Evolutionary conservation across 2,888 invertebrate genomes (phyloP).

Genomic region (Anthrax anthrax): DNA sequence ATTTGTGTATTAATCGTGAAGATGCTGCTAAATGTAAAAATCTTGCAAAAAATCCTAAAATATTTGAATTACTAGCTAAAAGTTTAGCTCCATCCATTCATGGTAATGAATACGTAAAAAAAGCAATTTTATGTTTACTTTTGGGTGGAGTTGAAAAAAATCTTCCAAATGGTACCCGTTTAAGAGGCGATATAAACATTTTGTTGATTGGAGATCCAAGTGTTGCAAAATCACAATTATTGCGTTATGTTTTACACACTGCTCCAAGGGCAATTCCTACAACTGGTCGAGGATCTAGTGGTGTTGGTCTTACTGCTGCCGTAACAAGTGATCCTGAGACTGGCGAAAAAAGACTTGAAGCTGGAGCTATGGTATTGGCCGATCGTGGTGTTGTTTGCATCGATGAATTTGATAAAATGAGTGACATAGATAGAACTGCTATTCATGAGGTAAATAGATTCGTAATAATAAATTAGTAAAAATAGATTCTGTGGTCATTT

Average conservation of each 20-base stretch:
- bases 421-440: slow-evolving; percentile 95
- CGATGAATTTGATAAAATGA: slow-evolving; percentile 98
- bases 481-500: not conserved
- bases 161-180: slow-evolving; percentile 76
- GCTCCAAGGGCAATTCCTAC: slow-evolving; percentile 95
- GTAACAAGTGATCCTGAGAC: slow-evolving; percentile 94
- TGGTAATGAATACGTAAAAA: slow-evolving; percentile 92
- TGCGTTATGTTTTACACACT: slow-evolving; percentile 84
- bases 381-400: slow-evolving; percentile 95
- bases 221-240: slow-evolving; percentile 92
- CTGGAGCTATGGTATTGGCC: slow-evolving; percentile 99
- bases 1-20: slow-evolving; percentile 59
- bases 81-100: slow-evolving; percentile 97
- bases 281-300: slow-evolving; percentile 94
- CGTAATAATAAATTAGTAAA: no score
- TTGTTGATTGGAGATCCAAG: slow-evolving; percentile 96
- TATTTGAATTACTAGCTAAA: slow-evolving; percentile 77
- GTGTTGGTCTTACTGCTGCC: slow-evolving; percentile 96
- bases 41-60: slow-evolving; percentile 56
- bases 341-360: slow-evolving; percentile 76
- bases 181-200: slow-evolving; percentile 81
- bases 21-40: slow-evolving; percentile 84
- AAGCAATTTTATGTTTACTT: slow-evolving; percentile 85
- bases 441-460: slow-evolving; percentile 78
- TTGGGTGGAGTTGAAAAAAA: slow-evolving; percentile 93